Evolutionary conservation across 2,797 vertebrate species (phyloP), one percentile per base, ranked within the genome.

Genomic region (Enteromius viviparus): DNA sequence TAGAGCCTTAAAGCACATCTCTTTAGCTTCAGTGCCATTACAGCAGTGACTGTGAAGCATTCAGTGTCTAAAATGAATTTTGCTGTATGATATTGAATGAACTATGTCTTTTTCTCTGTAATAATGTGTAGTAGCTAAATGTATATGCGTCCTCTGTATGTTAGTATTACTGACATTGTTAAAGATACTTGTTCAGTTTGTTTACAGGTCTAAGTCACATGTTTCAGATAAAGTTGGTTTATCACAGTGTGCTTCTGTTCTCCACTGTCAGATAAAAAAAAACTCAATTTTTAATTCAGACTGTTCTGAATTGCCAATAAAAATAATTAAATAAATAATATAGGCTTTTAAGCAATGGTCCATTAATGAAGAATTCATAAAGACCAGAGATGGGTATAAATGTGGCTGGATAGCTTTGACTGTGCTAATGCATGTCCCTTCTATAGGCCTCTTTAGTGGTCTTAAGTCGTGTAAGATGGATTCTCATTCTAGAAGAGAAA

Each of bases 221-320:
- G 89, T 92, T 91, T 90, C 81, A 86, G 87, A 83, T 86, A 78
- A 84, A 87, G 51, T 85, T 91, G 80, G 78, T 89, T 85, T 91
- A 89, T 88, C 91, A 92, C 89, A 81, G 89, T 85, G 88, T 90
- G 87, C 91, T 89, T 89, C 89, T 89, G 83, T 89, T 89, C 83
- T 79, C 85, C 80, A 89, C 79, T 90, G 85, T 88, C 84, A 91
- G 87, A 85, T 69, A 78, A 82, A 87, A 86, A 81, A 40, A 40
- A 9, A 1, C 40, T 40, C 7, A 40, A 68, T 85, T 74, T 47
- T 84, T 55, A 74, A 83, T 87, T 92, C 91, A 93, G 91, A 90
- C 89, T 94, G 89, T 92, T 92, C 88, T 64, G 89, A 89, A 87
- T 89, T 90, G 91, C 88, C 90, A 95, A 94, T 95, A 95, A 94